Conservation (phyloP, 2,113 vertebrate species). For the Amazona guildingii region DNA sequence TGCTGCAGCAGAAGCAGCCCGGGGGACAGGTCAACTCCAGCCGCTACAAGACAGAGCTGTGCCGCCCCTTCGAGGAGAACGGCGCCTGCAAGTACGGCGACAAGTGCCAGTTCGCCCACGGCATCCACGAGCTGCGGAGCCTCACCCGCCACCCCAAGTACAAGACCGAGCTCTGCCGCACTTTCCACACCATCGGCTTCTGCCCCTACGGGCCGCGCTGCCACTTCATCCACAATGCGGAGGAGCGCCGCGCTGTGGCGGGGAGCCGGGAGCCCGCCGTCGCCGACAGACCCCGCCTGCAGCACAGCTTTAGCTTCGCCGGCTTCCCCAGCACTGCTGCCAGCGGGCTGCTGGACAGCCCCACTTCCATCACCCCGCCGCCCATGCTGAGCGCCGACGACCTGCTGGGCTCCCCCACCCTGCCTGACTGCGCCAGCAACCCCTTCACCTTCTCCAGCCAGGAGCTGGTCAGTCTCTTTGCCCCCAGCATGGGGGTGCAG, state of each 20-base stretch:
- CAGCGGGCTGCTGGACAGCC: constrained; percentile 92
- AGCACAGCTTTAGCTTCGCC: constrained; percentile 98
- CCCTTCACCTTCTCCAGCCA: constrained; percentile 99
- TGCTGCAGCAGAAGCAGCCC: constrained; percentile 84
- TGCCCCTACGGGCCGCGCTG: constrained; percentile 96
- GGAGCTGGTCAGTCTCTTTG: constrained; percentile 95
- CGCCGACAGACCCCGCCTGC: constrained; percentile 91
- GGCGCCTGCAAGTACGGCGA: constrained; percentile 97
- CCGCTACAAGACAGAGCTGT: constrained; percentile 98
- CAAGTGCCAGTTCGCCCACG: constrained; percentile 98
- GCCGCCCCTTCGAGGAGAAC: constrained; percentile 96
- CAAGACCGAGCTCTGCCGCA: constrained; percentile 99
- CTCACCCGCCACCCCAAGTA: constrained; percentile 97
- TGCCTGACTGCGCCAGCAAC: constrained; percentile 91
- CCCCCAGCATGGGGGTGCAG: constrained; percentile 85
- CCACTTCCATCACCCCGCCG: constrained; percentile 95
- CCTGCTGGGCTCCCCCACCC: constrained; percentile 80
- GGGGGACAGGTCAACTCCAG: constrained; percentile 94
- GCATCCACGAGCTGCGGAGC: constrained; percentile 96
- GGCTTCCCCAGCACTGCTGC: constrained; percentile 86
- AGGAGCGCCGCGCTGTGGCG: constrained; percentile 91
- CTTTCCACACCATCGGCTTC: constrained; percentile 99
- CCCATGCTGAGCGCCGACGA: constrained; percentile 92
- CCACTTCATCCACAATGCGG: constrained; percentile 98
- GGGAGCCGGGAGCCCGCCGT: constrained; percentile 78